Percentiles rank a stretch among this genome's conserved stretches.
Conservation (phyloP, 2,113 vertebrate genomes). For the Dermatemys mawii region DNA sequence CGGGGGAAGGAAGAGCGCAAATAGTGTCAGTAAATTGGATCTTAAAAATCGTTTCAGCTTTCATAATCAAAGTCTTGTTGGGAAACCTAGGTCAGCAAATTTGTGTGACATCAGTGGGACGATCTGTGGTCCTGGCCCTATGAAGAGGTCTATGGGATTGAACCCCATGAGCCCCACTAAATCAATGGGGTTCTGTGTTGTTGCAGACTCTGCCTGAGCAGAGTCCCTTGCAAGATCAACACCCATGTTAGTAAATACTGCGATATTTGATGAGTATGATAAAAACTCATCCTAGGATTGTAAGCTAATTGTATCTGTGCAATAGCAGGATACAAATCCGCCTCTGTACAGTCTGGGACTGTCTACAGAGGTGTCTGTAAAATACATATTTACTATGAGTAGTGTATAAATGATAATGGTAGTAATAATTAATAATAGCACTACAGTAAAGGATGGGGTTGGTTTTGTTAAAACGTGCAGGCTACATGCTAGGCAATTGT, state of each 20-base stretch:
- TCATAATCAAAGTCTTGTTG: not conserved
- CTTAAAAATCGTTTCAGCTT: not conserved
- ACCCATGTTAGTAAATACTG: not conserved
- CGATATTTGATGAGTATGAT: conserved; percentile 41
- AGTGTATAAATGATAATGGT: not conserved
- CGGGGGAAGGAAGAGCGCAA: not conserved
- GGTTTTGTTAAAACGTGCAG: conserved; percentile 17
- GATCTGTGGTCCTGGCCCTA: conserved; percentile 5
- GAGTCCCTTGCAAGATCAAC: conserved; percentile 32
- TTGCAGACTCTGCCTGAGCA: not conserved
- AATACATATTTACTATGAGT: not conserved
- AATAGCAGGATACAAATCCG: conserved; percentile 38
- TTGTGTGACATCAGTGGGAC: not conserved
- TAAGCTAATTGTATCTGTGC: conserved; percentile 19
- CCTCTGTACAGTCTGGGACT: conserved; percentile 4
- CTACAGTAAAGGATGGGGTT: not conserved
- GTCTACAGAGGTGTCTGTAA: not conserved
- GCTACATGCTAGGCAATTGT: conserved; percentile 10
- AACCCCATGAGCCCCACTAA: not conserved
- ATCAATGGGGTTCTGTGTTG: conserved; percentile 58
- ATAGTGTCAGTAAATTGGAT: not conserved
- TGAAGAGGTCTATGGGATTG: not conserved
- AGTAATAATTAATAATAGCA: not conserved
- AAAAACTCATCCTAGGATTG: conserved; percentile 14
- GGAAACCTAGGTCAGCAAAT: conserved; percentile 5